A percentile compares a stretch with the other conserved stretches of the same genome.
phyloP scores from a whole-genome alignment of 2,888 invertebrate genomes.

The Mesochorus sp. region DNA sequence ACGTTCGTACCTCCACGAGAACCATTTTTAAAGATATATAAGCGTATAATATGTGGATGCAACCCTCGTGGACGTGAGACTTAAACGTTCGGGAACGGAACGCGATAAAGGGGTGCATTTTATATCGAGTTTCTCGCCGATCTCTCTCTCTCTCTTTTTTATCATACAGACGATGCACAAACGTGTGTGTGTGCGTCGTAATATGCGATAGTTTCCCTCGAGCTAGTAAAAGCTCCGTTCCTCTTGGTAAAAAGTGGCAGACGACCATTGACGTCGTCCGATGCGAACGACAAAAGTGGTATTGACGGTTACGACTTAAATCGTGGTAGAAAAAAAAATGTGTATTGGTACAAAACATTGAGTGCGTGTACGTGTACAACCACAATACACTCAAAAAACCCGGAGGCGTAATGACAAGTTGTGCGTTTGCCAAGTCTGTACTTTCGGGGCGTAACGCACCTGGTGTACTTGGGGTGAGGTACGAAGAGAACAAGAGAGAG shows the following conservation, averaged over 20 bases:
- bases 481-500: slow-evolving; percentile 9
- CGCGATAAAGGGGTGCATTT: slow-evolving; percentile 66
- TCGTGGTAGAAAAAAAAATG: slow-evolving; percentile 24
- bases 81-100: slow-evolving; percentile 1
- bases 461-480: slow-evolving; percentile 59
- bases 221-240: not conserved
- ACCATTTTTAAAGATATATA: not conserved
- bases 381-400: slow-evolving; percentile 6
- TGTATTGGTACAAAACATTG: slow-evolving; percentile 11
- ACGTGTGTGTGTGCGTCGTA: not conserved
- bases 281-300: slow-evolving; percentile 4
- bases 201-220: not conserved
- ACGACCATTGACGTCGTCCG: slow-evolving; percentile 6
- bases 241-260: not conserved
- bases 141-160: not conserved
- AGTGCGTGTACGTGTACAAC: not conserved
- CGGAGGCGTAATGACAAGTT: slow-evolving; percentile 55
- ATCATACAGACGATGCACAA: not conserved
- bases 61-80: slow-evolving; percentile 32
- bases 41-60: not conserved
- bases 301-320: slow-evolving; percentile 27
- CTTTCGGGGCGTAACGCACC: slow-evolving; percentile 55
- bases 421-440: slow-evolving; percentile 44
- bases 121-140: slow-evolving; percentile 47
- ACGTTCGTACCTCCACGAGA: not conserved